phyloP scores from a whole-genome alignment of 2,797 vertebrate species.

The Lithobates sylvaticus region DNA sequence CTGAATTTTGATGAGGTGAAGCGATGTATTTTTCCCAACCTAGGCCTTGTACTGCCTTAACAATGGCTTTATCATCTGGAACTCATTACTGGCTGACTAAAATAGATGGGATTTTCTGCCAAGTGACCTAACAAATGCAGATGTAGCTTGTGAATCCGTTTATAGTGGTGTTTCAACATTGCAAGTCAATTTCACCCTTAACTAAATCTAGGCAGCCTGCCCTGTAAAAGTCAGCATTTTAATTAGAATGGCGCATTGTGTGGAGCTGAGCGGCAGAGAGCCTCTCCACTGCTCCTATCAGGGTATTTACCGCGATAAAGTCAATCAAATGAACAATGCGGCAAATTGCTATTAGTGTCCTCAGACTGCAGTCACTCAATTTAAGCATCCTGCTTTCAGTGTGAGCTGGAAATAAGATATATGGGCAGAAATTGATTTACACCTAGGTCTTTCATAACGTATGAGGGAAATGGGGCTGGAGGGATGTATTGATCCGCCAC shows the following conservation, averaged over 20 bases:
- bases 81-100: slow-evolving; percentile 6
- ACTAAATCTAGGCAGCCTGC: not conserved
- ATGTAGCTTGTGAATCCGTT: slow-evolving; percentile 11
- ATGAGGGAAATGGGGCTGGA: not conserved
- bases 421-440: not conserved
- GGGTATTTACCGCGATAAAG: not conserved
- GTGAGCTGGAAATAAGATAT: slow-evolving; percentile 1
- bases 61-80: slow-evolving; percentile 18
- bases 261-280: not conserved
- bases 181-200: slow-evolving; percentile 25
- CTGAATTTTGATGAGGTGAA: not conserved
- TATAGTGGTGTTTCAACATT: not conserved
- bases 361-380: slow-evolving; percentile 5
- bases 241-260: not conserved
- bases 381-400: not conserved
- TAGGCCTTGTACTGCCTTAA: not conserved
- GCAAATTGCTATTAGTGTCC: slow-evolving; percentile 22
- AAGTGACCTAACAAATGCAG: slow-evolving; percentile 9
- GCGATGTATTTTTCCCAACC: not conserved
- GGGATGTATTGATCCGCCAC: not conserved
- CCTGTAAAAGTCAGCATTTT: not conserved
- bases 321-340: slow-evolving; percentile 24
- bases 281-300: not conserved
- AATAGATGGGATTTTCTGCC: slow-evolving; percentile 21
- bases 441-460: not conserved